phyloP scores from a whole-genome alignment of 2,888 invertebrate species.

The Emesis castigata region DNA sequence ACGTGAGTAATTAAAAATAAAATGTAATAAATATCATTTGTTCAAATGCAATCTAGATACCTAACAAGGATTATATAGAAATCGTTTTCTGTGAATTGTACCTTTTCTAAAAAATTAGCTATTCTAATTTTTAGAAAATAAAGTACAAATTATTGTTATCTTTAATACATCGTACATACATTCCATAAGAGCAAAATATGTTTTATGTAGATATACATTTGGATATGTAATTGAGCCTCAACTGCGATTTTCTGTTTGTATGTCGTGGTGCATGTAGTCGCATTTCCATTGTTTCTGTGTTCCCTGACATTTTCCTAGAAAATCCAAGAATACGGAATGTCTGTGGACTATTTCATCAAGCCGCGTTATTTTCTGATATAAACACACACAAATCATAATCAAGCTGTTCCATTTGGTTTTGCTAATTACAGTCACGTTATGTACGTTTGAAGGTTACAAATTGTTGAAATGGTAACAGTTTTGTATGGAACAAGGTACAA shows the following conservation, averaged over 20 bases:
- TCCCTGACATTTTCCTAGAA: background rate
- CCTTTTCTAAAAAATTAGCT: too few relatives aligned
- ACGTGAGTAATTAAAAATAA: too few relatives aligned
- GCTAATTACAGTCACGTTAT: background rate
- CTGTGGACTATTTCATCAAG: background rate
- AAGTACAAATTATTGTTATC: too few relatives aligned
- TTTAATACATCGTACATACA: too few relatives aligned
- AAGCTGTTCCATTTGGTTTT: conserved; percentile 34
- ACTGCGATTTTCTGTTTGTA: conserved; percentile 23
- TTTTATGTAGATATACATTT: too few relatives aligned
- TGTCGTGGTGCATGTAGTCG: conserved; percentile 69
- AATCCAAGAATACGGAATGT: conserved; percentile 5
- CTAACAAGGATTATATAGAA: too few relatives aligned
- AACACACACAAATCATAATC: conserved; percentile 79
- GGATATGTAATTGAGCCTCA: too few relatives aligned
- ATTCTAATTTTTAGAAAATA: too few relatives aligned
- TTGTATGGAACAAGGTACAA: background rate
- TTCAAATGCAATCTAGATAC: too few relatives aligned
- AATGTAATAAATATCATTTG: too few relatives aligned
- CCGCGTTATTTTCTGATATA: conserved; percentile 73
- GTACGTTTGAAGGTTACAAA: background rate
- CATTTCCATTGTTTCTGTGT: conserved; percentile 4
- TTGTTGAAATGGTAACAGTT: background rate
- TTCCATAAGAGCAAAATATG: too few relatives aligned
- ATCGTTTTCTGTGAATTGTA: too few relatives aligned